Percentiles rank a stretch among this genome's conserved stretches.
These are phyloP conservation scores for Copidosoma aretas DNA, from an alignment of 2,888 invertebrate genomes.

Conservation along the genomic window DNA sequence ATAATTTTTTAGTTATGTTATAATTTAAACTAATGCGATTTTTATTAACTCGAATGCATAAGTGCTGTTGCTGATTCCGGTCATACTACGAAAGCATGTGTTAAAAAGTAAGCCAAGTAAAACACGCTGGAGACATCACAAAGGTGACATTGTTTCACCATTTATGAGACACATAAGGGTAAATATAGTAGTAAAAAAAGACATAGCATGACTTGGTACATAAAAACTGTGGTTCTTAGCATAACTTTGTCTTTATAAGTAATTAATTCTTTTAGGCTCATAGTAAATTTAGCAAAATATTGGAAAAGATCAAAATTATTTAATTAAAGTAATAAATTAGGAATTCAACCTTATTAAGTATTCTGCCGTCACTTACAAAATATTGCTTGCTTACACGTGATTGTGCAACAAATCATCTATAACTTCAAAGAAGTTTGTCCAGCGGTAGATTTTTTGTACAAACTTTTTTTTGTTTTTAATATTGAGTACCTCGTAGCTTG, in stretches of 20 bases:
- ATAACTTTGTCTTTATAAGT: not conserved
- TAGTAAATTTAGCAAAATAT: not conserved
- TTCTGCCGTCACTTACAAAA: not conserved
- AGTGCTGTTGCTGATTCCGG: not conserved
- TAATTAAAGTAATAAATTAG: not conserved
- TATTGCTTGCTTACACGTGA: not conserved
- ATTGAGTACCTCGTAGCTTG: not conserved
- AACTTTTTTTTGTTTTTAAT: not conserved
- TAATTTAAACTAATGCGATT: not conserved
- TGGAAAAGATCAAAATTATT: not conserved
- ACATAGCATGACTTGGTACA: too few relatives aligned
- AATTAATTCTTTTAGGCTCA: not conserved
- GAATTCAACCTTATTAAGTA: not conserved
- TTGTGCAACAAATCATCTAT: not conserved
- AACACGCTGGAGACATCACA: not conserved
- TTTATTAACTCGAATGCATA: not conserved
- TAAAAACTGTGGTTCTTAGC: not conserved
- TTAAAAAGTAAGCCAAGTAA: not conserved
- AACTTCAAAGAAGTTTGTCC: not conserved
- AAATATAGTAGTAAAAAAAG: not conserved
- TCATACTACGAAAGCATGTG: not conserved
- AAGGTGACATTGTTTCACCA: not conserved
- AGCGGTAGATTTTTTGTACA: not conserved
- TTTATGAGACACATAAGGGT: not conserved
- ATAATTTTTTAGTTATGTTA: not conserved